Conservation (phyloP, 2,113 vertebrate genomes). For the Percina caprodes region DNA sequence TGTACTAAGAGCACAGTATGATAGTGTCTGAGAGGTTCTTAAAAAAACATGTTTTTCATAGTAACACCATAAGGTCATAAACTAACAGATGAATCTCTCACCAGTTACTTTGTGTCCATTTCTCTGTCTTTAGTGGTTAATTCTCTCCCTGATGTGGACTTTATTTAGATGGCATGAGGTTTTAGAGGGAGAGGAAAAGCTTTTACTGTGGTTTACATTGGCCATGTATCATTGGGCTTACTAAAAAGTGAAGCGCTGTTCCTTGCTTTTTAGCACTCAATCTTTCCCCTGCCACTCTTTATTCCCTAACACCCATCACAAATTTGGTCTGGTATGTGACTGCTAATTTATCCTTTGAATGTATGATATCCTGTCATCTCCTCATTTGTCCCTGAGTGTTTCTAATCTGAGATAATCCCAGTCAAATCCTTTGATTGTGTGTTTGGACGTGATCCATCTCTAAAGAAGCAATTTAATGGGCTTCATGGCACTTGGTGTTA, state of each 20-base stretch:
- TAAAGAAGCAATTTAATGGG: slow-evolving; percentile 94
- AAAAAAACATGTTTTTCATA: slow-evolving; percentile 1
- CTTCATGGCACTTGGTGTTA: slow-evolving; percentile 94
- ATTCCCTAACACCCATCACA: slow-evolving; percentile 75
- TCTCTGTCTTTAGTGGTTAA: slow-evolving; percentile 37
- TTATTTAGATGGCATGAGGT: slow-evolving; percentile 78
- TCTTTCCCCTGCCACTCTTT: slow-evolving; percentile 45
- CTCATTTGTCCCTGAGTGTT: slow-evolving; percentile 88
- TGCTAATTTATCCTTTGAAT: slow-evolving; percentile 91
- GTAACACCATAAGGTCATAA: slow-evolving; percentile 41
- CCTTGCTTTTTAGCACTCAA: slow-evolving; percentile 64
- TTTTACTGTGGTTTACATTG: slow-evolving; percentile 81
- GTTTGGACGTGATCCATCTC: slow-evolving; percentile 96
- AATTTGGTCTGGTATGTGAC: slow-evolving; percentile 86
- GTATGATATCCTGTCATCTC: slow-evolving; percentile 91
- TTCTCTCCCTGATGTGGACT: slow-evolving; percentile 63
- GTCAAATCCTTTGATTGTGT: slow-evolving; percentile 98
- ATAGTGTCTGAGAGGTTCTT: background rate
- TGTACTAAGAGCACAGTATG: background rate
- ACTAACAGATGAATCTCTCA: slow-evolving; percentile 32
- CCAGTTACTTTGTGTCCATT: slow-evolving; percentile 58
- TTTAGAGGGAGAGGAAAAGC: slow-evolving; percentile 73
- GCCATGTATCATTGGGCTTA: slow-evolving; percentile 69
- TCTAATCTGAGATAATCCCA: slow-evolving; percentile 98
- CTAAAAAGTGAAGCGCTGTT: slow-evolving; percentile 66